Percentiles rank a stretch among this genome's conserved stretches.
Evolutionary conservation across 2,113 vertebrate genomes (phyloP).

Genomic region (Castor canadensis): DNA sequence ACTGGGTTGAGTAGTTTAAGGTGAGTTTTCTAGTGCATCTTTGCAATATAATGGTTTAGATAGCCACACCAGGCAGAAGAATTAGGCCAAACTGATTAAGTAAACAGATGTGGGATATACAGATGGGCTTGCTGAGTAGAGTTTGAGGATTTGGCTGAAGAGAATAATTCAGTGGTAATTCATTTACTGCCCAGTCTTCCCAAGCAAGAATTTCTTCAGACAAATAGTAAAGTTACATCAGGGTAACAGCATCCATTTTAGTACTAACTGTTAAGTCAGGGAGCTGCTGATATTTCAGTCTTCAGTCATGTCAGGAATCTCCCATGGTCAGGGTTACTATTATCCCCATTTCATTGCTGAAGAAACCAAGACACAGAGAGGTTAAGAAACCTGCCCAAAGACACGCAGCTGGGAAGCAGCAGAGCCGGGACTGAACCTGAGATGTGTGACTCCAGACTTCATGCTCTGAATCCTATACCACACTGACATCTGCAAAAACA

Average conservation of each 20-base stretch:
- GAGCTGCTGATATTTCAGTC: rapidly evolving
- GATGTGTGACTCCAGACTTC: not conserved
- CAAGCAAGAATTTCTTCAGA: not conserved
- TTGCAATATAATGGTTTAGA: rapidly evolving
- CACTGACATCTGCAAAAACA: not conserved
- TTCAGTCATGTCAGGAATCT: not conserved
- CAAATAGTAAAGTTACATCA: rapidly evolving
- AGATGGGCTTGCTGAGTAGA: no score
- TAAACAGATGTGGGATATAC: rapidly evolving
- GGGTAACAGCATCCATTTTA: rapidly evolving
- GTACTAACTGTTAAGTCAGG: rapidly evolving
- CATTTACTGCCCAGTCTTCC: rapidly evolving
- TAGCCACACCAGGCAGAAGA: not conserved
- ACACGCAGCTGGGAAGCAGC: not conserved
- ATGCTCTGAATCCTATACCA: rapidly evolving
- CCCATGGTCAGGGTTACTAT: rapidly evolving
- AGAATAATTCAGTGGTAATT: rapidly evolving
- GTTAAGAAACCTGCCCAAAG: no score
- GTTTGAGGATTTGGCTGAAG: not conserved
- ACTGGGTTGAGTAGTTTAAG: not conserved
- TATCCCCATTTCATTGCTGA: rapidly evolving
- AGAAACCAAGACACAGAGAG: not conserved
- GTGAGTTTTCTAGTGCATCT: rapidly evolving
- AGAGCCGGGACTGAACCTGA: not conserved
- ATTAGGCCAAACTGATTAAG: no score